Evolutionary conservation across 2,113 vertebrate species (phyloP).

Genomic region (Nycticorax nycticorax): DNA sequence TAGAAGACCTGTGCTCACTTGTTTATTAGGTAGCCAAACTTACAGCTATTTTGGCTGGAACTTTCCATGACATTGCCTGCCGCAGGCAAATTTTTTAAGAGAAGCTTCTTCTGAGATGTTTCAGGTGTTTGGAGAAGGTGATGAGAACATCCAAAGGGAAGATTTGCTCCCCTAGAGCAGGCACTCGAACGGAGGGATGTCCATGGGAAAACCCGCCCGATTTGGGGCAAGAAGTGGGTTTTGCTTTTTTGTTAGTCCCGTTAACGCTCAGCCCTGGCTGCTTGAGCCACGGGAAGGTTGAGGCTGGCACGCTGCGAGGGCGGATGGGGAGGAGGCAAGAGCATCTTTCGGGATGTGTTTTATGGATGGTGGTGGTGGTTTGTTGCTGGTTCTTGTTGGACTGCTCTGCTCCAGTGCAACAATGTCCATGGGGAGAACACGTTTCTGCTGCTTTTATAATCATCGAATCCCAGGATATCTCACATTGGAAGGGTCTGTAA

Average conservation of each 20-base stretch:
- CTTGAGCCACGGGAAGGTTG: neutral
- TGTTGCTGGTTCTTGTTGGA: neutral
- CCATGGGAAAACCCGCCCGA: neutral
- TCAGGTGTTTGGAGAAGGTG: neutral
- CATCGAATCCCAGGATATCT: neutral
- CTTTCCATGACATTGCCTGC: neutral
- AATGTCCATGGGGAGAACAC: neutral
- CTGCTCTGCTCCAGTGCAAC: neutral
- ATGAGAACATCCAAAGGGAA: neutral
- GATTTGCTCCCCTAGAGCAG: neutral
- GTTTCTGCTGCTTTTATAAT: neutral
- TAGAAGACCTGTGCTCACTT: neutral
- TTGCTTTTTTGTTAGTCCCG: neutral
- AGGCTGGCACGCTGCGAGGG: accelerated
- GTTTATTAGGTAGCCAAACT: neutral
- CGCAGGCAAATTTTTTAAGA: neutral
- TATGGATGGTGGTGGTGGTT: neutral
- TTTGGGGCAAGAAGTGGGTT: neutral
- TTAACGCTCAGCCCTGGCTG: neutral
- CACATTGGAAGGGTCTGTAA: neutral
- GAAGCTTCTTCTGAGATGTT: neutral
- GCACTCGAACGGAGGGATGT: accelerated
- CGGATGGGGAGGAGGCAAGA: neutral
- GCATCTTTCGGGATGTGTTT: neutral
- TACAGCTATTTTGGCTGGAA: neutral